Evolutionary conservation across 2,113 vertebrate genomes (phyloP), one percentile per base, ranked within the genome.

Genomic region (Microcebus jonahi): DNA sequence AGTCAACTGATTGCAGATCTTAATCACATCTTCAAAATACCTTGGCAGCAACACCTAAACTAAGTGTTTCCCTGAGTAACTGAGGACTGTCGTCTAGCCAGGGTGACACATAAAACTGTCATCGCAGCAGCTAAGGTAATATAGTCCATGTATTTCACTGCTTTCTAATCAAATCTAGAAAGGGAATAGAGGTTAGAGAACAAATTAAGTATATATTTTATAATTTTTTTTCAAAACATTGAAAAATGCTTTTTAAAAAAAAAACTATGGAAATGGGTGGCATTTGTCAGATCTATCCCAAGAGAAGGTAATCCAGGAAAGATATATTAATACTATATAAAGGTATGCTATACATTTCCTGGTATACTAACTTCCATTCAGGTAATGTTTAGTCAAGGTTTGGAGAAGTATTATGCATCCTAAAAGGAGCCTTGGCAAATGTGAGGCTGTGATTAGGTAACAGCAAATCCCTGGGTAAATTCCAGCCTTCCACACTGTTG

Each of bases 91-190:
- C 27, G 4, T 7, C n/a, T 4, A n/a, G 50, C n/a, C 29, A n/a
- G 5, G 31, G 15, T 31, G 48, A 10, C 36, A 12, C 9, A 5
- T n/a, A 23, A 36, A 36, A 17, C 34, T 36, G 50, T 29, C 53
- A 0, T n/a, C 42, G 0, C 1, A 55, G 42, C 31, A 45, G 15
- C 36, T 29, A 6, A 39, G 59, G 2, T n/a, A 18, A 2, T 45
- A 20, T 1, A 8, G 61, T 25, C 36, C 17, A 12, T 20, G 23
- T 27, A 2, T 18, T 80, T 71, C 50, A 21, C 12, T 70, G 4
- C 23, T 82, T 42, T 63, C 59, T 50, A 18, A 36, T 36, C 34
- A 79, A 57, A 71, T 18, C 29, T 87, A 67, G 25, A 2, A 18
- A 25, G 10, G 29, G 7, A 29, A 55, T n/a, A 36, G 79, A 76